Conservation (phyloP, 2,888 invertebrate genomes). For the Tillus elongatus region DNA sequence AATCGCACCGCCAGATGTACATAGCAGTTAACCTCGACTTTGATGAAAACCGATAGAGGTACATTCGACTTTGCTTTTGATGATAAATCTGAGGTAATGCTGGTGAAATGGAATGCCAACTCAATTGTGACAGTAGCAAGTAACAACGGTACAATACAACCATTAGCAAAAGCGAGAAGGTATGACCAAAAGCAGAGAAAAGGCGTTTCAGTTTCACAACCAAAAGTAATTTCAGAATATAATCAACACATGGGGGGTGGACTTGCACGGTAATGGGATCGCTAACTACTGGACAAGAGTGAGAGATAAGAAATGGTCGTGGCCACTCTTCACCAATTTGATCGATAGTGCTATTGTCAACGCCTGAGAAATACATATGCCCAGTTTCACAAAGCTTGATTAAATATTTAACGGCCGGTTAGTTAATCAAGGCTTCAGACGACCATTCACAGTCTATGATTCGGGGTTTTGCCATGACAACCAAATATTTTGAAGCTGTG, state of each 20-base stretch:
- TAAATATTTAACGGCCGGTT: too few species aligned
- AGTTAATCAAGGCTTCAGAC: too few species aligned
- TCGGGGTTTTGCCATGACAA: too few species aligned
- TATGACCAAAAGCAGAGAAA: conserved; percentile 8
- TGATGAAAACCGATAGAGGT: conserved; percentile 11
- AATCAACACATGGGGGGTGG: conserved; percentile 15
- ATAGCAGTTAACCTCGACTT: background rate
- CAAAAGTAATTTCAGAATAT: conserved; percentile 9
- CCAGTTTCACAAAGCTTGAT: too few species aligned
- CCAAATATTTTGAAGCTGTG: too few species aligned
- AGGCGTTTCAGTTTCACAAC: conserved; percentile 8
- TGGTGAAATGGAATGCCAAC: conserved; percentile 12
- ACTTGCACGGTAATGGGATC: too few species aligned
- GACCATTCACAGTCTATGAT: too few species aligned
- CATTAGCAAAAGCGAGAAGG: conserved; percentile 9
- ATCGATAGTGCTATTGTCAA: too few species aligned
- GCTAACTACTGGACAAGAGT: too few species aligned
- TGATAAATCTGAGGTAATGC: background rate
- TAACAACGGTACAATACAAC: conserved; percentile 6
- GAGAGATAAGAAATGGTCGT: too few species aligned
- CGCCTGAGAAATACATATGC: too few species aligned
- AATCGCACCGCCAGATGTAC: conserved; percentile 11
- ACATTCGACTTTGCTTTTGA: conserved; percentile 2
- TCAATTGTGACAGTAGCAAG: conserved; percentile 10
- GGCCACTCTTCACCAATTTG: too few species aligned